A percentile compares a stretch with the other conserved stretches of the same genome.
Conservation (phyloP, 2,888 invertebrate genomes). For the Ornithoptera priamus region DNA sequence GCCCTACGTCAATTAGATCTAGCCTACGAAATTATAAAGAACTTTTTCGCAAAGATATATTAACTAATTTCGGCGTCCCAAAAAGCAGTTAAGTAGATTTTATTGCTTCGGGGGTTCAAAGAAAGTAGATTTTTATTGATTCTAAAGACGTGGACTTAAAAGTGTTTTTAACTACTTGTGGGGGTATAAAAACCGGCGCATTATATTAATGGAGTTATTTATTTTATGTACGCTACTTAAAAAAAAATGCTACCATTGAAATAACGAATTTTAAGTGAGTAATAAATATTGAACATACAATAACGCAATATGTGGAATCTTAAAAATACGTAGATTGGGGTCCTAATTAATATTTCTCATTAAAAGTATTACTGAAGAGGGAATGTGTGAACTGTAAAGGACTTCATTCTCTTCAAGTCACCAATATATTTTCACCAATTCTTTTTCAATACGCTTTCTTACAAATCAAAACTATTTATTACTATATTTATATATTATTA, state of each 20-base stretch:
- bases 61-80: conserved; percentile 69
- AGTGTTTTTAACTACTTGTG: conserved; percentile 67
- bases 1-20: conserved; percentile 62
- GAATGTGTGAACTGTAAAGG: conserved; percentile 25
- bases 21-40: conserved; percentile 27
- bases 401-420: too few species aligned
- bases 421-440: too few species aligned
- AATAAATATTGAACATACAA: not conserved
- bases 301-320: not conserved
- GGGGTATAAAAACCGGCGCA: conserved; percentile 54
- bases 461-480: not conserved
- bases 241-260: not conserved
- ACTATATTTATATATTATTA: not conserved
- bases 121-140: conserved; percentile 76
- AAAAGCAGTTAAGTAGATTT: conserved; percentile 73
- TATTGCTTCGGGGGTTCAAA: conserved; percentile 68
- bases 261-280: not conserved
- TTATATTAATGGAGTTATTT: conserved; percentile 30
- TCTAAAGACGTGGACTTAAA: conserved; percentile 69
- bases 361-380: conserved; percentile 32
- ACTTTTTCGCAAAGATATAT: conserved; percentile 51
- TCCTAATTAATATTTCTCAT: conserved; percentile 31
- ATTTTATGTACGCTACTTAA: conserved; percentile 23
- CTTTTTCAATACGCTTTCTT: not conserved
- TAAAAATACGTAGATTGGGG: conserved; percentile 8